phyloP scores from a whole-genome alignment of 2,888 invertebrate genomes.

The Laspeyria flexula region DNA sequence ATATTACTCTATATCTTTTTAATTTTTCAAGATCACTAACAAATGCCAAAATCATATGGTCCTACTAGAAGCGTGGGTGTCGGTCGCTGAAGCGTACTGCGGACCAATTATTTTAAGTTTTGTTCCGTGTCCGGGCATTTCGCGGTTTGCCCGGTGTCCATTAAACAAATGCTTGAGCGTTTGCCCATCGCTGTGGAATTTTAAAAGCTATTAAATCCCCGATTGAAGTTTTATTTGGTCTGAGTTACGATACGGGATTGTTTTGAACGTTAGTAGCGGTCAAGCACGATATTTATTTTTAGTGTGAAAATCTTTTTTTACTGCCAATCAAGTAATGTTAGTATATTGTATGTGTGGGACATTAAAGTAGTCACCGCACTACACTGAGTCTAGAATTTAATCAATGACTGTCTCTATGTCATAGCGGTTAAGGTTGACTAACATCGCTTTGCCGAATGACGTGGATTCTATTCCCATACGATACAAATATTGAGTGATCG shows the following conservation, averaged over 20 bases:
- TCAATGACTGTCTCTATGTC: too few relatives aligned
- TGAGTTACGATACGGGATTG: constrained; percentile 43
- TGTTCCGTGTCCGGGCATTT: constrained; percentile 80
- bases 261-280: constrained; percentile 23
- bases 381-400: too few relatives aligned
- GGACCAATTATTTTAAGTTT: constrained; percentile 85
- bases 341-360: too few relatives aligned
- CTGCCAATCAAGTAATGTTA: too few relatives aligned
- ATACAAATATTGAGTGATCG: too few relatives aligned
- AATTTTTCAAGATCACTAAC: neutral
- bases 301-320: too few relatives aligned
- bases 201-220: constrained; percentile 66
- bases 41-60: constrained; percentile 58
- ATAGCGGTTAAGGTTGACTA: too few relatives aligned
- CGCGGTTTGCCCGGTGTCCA: constrained; percentile 76
- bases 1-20: too few relatives aligned
- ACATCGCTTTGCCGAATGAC: too few relatives aligned
- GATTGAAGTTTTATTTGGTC: constrained; percentile 60
- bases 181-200: constrained; percentile 55
- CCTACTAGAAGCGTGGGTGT: constrained; percentile 41
- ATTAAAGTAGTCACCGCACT: too few relatives aligned
- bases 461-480: too few relatives aligned
- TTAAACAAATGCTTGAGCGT: constrained; percentile 70
- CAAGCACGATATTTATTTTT: constrained; percentile 18
- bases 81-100: constrained; percentile 66